A percentile compares a stretch with the other conserved stretches of the same genome.
Evolutionary conservation across 2,888 invertebrate genomes (phyloP).

Genomic region (Cryptocheilus praepositus): DNA sequence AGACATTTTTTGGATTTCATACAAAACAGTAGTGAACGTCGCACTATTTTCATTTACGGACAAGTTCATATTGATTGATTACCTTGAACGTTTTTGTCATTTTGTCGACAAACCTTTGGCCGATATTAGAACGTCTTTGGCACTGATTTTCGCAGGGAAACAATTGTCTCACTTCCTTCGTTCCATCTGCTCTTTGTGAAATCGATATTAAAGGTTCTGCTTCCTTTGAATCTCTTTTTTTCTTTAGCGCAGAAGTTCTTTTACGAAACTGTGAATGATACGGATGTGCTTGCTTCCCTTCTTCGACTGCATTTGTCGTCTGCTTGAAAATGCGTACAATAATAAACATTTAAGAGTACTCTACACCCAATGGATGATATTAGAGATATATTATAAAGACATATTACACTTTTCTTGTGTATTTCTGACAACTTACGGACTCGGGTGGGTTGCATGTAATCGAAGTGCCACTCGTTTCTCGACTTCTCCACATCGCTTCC

Average conservation of each 20-base stretch:
- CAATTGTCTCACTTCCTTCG: constrained; percentile 51
- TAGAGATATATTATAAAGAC: no score
- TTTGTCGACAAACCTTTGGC: constrained; percentile 36
- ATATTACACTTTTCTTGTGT: no score
- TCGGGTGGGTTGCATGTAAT: no score
- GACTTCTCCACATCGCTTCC: constrained; percentile 25
- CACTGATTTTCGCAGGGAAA: constrained; percentile 36
- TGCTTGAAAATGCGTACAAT: constrained; percentile 11
- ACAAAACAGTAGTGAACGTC: not conserved
- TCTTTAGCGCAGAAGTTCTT: constrained; percentile 21
- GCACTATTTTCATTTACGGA: no score
- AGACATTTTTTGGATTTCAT: not conserved
- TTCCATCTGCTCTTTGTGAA: constrained; percentile 44
- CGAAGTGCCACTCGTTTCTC: no score
- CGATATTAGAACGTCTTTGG: constrained; percentile 11
- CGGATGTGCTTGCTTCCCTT: constrained; percentile 27
- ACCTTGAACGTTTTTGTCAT: constrained; percentile 50
- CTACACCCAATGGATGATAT: no score
- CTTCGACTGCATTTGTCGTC: constrained; percentile 3
- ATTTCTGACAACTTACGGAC: no score
- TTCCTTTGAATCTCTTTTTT: constrained; percentile 9
- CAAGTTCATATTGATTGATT: constrained; percentile 9
- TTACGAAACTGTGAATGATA: constrained; percentile 59
- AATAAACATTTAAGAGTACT: constrained; percentile 9
- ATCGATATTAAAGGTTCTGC: constrained; percentile 29